Percentiles rank a stretch among this genome's conserved stretches.
These are phyloP conservation scores for Strongylocentrotus purpuratus DNA, from an alignment of 35 echinoderm and acorn worm species.

Conservation along the genomic window DNA sequence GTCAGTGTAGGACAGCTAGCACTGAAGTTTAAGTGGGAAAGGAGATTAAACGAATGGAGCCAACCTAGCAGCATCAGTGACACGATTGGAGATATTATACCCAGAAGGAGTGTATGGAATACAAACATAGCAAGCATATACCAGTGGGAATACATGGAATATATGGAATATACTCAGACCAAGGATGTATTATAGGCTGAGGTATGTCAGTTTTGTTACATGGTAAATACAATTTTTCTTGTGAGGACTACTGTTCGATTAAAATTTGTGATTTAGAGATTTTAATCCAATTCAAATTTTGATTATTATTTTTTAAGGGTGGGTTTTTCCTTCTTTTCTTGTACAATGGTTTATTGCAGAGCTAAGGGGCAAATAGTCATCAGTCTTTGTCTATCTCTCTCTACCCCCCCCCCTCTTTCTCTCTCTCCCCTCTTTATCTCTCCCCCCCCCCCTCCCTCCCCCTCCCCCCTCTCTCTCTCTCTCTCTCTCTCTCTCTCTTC, in stretches of 20 bases:
- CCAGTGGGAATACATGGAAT: not conserved
- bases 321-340: no score
- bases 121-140: not conserved
- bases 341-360: no score
- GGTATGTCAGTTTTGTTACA: not conserved
- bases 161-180: not conserved
- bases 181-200: not conserved
- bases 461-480: no score
- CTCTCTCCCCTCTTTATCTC: no score
- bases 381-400: no score
- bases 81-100: not conserved
- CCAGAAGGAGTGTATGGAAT: not conserved
- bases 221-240: not conserved
- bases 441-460: no score
- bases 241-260: not conserved
- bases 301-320: no score
- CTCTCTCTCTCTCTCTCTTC: no score
- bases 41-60: not conserved
- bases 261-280: no score
- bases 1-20: not conserved
- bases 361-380: no score
- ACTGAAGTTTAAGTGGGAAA: not conserved
- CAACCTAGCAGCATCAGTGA: not conserved
- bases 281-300: no score
- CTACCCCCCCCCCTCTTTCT: no score